Conservation (phyloP, 35 echinoderm and acorn worm species). For the Antedon bifida region DNA sequence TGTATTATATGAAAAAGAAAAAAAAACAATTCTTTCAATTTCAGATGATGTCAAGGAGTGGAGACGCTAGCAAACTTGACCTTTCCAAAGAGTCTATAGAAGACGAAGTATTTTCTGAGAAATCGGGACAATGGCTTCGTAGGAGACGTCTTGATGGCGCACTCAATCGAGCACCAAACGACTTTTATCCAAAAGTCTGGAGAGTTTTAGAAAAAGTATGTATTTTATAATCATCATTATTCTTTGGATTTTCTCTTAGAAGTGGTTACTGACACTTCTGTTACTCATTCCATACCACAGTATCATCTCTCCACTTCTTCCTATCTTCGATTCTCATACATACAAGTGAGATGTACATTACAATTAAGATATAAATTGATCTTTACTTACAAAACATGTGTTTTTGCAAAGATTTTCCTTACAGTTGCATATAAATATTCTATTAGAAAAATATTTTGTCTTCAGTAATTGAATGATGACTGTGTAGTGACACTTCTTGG, state of each 20-base stretch:
- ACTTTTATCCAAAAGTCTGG: constrained; percentile 92
- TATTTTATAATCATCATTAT: background rate
- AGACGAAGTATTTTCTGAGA: constrained; percentile 39
- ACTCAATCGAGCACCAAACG: constrained; percentile 70
- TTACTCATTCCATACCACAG: background rate
- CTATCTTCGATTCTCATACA: no score
- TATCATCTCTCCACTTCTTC: no score
- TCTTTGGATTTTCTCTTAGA: background rate
- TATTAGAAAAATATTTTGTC: no score
- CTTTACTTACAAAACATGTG: no score
- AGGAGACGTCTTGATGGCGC: constrained; percentile 77
- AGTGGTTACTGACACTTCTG: background rate
- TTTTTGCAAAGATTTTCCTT: no score
- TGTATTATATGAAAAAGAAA: no score
- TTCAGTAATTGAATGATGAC: no score
- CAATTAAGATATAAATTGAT: no score
- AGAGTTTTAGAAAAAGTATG: constrained; percentile 75
- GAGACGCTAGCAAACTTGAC: background rate
- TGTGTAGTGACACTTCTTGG: no score
- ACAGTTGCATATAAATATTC: no score
- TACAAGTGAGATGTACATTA: no score
- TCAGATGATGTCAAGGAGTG: background rate
- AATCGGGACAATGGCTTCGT: constrained; percentile 74
- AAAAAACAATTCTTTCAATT: background rate
- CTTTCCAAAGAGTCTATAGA: background rate